Evolutionary conservation across 2,797 vertebrate species (phyloP).

Genomic region (Fistularia commersonii): DNA sequence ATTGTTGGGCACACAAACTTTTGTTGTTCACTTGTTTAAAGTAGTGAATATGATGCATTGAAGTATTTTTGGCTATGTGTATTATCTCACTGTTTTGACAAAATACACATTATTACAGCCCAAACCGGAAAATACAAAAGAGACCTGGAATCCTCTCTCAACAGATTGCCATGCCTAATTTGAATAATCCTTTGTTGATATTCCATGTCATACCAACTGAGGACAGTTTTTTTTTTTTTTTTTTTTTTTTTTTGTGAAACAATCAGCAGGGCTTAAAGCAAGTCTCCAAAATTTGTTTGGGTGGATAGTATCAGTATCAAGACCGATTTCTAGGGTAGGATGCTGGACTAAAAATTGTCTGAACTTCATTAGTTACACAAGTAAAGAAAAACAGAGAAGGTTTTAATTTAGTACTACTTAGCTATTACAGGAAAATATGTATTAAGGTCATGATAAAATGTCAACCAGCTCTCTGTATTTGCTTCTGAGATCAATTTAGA

Average conservation of each 20-base stretch:
- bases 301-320: not conserved
- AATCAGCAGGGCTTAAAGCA: constrained; percentile 2
- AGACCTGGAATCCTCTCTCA: constrained; percentile 12
- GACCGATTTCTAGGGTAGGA: constrained; percentile 6
- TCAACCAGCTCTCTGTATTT: not conserved
- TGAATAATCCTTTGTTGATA: constrained; percentile 33
- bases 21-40: not conserved
- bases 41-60: not conserved
- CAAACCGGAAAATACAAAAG: constrained; percentile 15
- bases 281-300: not conserved
- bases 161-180: constrained; percentile 31
- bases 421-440: not conserved
- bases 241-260: not conserved
- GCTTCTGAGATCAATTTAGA: too few relatives aligned
- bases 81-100: constrained; percentile 5
- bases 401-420: not conserved
- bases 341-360: constrained; percentile 7
- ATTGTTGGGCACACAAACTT: constrained; percentile 1
- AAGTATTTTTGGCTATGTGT: not conserved
- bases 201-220: constrained; percentile 13
- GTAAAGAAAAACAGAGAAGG: not conserved
- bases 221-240: constrained; percentile 11
- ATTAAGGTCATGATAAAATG: constrained; percentile 2
- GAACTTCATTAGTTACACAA: constrained; percentile 4
- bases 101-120: not conserved